Base-by-base conservation (phyloP, 2,888 invertebrate genomes). In the Eueremaeus valkanovi region DNA sequence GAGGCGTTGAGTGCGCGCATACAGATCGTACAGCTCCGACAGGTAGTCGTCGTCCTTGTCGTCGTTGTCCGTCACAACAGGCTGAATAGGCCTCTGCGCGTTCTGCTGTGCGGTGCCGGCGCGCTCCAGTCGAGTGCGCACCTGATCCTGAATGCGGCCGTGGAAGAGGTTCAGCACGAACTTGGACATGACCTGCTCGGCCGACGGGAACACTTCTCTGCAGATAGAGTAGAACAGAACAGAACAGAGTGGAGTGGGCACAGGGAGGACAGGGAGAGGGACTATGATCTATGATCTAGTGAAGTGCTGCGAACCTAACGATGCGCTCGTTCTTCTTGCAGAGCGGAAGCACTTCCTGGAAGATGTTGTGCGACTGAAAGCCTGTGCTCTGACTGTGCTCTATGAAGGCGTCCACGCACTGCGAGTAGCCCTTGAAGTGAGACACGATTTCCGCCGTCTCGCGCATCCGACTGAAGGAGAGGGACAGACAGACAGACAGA, bases 111-210 rank as follows among this genome's bases (percentile, higher is more conserved):
- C n/a, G n/a, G n/a, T n/a, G n/a, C n/a, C n/a, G n/a, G n/a, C n/a
- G n/a, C n/a, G n/a, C n/a, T n/a, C 88, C 73, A 98, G 85, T 81
- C 90, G 91, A 0, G 90, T 90, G 77, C 90, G 89, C 36, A 95
- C 90, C 82, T 92, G 91, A 82, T 92, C 92, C 85, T 85, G 84
- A 73, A 87, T 86, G 83, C 94, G 93, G 9, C 93, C 86, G 80
- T 94, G 93, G 84, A 95, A 99, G 77, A 99, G 92, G 83, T 96
- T 96, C 24, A 97, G 87, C 66, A 99, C 92, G 84, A 97, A 95
- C 86, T 98, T 98, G 76, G 93, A 92, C 93, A 98, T 95, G 11
- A 99, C 96, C 86, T 94, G 93, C 79, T 96, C 93, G 0, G 96
- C 95, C 84, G 94, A 95, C 8, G 90, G 90, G 83, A 99, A 99